Evolutionary conservation across 2,888 invertebrate species (phyloP).

Genomic region (Shargacucullia verbasci): DNA sequence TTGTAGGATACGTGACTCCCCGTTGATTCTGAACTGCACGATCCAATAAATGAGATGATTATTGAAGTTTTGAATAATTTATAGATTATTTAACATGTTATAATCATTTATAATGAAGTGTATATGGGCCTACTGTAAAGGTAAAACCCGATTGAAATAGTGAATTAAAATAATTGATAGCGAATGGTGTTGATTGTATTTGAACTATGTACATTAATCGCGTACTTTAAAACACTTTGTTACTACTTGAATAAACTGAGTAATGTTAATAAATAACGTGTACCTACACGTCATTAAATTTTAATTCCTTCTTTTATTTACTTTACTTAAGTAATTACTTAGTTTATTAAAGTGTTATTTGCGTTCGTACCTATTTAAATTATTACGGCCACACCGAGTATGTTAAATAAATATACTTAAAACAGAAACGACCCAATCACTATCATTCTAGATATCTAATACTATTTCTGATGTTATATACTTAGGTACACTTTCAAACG

Average conservation of each 20-base stretch:
- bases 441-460: no score
- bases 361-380: conserved; percentile 19
- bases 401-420: conserved; percentile 10
- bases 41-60: conserved; percentile 18
- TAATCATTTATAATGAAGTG: conserved; percentile 3
- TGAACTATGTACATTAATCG: conserved; percentile 20
- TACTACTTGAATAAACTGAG: conserved; percentile 30
- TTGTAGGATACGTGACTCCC: conserved; percentile 2
- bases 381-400: conserved; percentile 19
- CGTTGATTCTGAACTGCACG: conserved; percentile 20
- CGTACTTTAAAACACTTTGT: conserved; percentile 15
- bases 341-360: conserved; percentile 13
- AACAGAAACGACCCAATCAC: not conserved
- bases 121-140: conserved; percentile 8
- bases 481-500: conserved; percentile 1
- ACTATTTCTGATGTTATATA: no score
- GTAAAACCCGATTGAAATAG: conserved; percentile 29
- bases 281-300: conserved; percentile 28
- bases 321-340: not conserved
- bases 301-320: conserved; percentile 16
- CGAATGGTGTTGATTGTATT: conserved; percentile 18
- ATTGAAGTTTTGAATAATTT: conserved; percentile 13
- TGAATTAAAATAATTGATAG: conserved; percentile 21
- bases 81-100: conserved; percentile 6
- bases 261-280: conserved; percentile 30